Conservation (phyloP, 2,113 vertebrate genomes). For the Sander vitreus region DNA sequence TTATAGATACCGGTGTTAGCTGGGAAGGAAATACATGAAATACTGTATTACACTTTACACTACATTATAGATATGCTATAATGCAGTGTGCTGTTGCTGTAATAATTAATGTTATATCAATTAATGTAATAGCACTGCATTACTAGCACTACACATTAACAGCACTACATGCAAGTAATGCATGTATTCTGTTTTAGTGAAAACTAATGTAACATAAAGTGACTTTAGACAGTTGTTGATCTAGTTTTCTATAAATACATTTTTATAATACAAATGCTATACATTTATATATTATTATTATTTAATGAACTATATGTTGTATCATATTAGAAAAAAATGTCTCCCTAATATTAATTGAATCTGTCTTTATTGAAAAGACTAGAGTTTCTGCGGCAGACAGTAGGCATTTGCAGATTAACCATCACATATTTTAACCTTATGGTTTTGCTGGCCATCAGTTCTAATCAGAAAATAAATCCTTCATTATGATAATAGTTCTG, state of each 20-base stretch:
- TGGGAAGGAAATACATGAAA: neutral
- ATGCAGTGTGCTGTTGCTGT: conserved; percentile 4
- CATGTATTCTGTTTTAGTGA: neutral
- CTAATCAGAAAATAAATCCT: conserved; percentile 69
- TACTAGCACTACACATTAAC: no score
- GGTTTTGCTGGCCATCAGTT: conserved; percentile 55
- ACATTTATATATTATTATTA: neutral
- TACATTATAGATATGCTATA: conserved; percentile 2
- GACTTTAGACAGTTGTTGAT: neutral
- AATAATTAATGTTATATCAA: conserved; percentile 20
- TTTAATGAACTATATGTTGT: neutral
- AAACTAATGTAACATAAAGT: neutral
- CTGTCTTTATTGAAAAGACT: conserved; percentile 11
- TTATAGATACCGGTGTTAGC: neutral
- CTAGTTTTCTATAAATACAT: neutral
- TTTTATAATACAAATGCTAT: neutral
- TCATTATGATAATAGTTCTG: conserved; percentile 74
- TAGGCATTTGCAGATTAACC: conserved; percentile 57
- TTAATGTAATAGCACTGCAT: conserved; percentile 16
- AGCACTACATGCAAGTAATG: neutral
- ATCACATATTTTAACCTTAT: conserved; percentile 64
- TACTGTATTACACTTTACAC: neutral
- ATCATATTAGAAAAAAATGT: neutral
- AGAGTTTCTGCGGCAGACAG: conserved; percentile 12
- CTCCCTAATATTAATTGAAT: neutral